Percentiles rank a stretch among this genome's conserved stretches.
Evolutionary conservation across 2,888 invertebrate species (phyloP).

Genomic region (Patella caerulea): DNA sequence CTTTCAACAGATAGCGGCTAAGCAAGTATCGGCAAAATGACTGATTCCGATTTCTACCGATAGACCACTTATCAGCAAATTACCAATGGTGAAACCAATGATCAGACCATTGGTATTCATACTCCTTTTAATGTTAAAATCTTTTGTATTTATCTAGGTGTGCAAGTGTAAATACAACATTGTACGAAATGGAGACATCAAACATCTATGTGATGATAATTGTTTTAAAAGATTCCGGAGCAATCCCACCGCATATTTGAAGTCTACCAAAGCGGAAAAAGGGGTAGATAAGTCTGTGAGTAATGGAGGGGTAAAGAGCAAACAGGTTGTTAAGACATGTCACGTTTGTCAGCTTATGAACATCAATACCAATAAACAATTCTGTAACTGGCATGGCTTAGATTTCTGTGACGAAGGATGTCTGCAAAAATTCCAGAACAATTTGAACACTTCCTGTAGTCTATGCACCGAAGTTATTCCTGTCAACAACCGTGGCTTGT

Average conservation of each 20-base stretch:
- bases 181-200: slow-evolving; percentile 68
- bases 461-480: slow-evolving; percentile 85
- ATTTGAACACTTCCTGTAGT: slow-evolving; percentile 83
- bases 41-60: too few species aligned
- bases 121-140: background rate
- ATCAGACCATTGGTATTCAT: too few species aligned
- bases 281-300: background rate
- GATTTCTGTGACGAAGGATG: slow-evolving; percentile 93
- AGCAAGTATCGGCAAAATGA: too few species aligned
- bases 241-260: slow-evolving; percentile 61
- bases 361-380: slow-evolving; percentile 54
- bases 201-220: slow-evolving; percentile 69
- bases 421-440: slow-evolving; percentile 84
- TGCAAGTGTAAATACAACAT: slow-evolving; percentile 71
- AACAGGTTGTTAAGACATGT: slow-evolving; percentile 50
- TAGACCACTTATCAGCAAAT: too few species aligned
- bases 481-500: slow-evolving; percentile 87
- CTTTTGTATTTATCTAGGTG: slow-evolving; percentile 45
- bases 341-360: slow-evolving; percentile 63
- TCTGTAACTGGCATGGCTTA: slow-evolving; percentile 86
- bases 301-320: background rate
- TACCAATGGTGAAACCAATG: too few species aligned
- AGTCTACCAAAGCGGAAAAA: slow-evolving; percentile 1
- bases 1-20: too few species aligned
- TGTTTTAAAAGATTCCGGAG: slow-evolving; percentile 69